A percentile compares a stretch with the other conserved stretches of the same genome.
Conservation (phyloP, 2,888 invertebrate genomes). For the Pandemis corylana region DNA sequence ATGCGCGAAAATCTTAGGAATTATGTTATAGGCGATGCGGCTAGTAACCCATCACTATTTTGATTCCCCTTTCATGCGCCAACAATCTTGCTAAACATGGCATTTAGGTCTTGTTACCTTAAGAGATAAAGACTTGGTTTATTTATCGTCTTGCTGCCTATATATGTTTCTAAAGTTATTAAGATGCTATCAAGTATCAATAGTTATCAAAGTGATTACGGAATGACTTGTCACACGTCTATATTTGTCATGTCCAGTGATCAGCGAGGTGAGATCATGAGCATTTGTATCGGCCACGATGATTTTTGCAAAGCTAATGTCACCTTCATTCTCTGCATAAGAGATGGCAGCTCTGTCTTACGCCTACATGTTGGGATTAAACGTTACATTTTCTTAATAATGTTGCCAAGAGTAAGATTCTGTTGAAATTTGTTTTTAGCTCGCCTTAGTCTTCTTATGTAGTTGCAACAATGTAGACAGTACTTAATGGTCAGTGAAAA, state of each 20-base stretch:
- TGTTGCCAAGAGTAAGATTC: conserved; percentile 14
- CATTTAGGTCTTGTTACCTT: no score
- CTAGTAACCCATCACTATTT: no score
- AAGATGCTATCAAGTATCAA: conserved; percentile 7
- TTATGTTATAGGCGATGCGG: no score
- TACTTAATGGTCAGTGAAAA: not conserved
- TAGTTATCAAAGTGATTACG: conserved; percentile 8
- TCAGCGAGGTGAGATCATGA: conserved; percentile 18
- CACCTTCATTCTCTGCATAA: not conserved
- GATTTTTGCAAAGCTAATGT: conserved; percentile 16
- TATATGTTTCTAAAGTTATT: not conserved
- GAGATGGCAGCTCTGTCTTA: conserved; percentile 4
- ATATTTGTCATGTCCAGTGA: not conserved
- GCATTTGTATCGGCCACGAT: not conserved
- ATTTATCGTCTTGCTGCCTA: no score
- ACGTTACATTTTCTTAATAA: not conserved
- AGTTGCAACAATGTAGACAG: not conserved
- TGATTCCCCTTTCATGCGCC: no score
- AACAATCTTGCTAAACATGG: no score
- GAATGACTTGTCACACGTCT: conserved; percentile 4
- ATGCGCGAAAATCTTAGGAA: no score
- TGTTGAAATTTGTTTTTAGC: conserved; percentile 1
- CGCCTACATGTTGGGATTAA: conserved; percentile 25
- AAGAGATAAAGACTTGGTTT: no score
- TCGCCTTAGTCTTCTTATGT: not conserved